Evolutionary conservation across 2,797 vertebrate genomes (phyloP), one percentile per base, ranked within the genome.

Genomic region (Sebastes goodei): DNA sequence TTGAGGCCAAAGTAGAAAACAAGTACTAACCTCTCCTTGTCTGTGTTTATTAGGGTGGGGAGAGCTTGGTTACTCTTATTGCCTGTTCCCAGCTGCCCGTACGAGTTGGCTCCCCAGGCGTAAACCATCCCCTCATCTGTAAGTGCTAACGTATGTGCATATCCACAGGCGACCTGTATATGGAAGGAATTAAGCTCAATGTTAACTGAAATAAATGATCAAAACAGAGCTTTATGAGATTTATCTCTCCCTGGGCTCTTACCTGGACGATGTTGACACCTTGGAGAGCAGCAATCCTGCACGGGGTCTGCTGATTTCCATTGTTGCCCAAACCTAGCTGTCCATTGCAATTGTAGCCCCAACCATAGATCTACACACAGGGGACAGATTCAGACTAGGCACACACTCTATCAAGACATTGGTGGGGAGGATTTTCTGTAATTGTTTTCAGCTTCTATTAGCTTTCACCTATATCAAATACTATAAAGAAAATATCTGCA

Each of bases 331-430:
- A 91, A 68, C 98, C 99, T 0, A 99, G 96, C 93, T 99, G 98
- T 4, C 98, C 98, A 0, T 99, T 99, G 75, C 98, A 99, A 76
- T 99, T 99, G 92, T 99, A 99, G 38, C 99, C 99, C 99, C 98
- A 99, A n/a, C 97, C 98, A 20, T 98, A 99, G 66, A 98, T 97
- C 98, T 99, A 64, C 38, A 85, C 76, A 83, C 42, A 88, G 7
- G 67, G 7, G 7, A 83, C 14, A 14, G 9, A 71, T 7, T 35
- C 21, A 56, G 29, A 69, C 2, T 1, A 23, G 12, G 30, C 8
- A 25, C n/a, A 78, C 42, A 35, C 4, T 52, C 2, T 29, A 25
- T 75, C 25, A 52, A 27, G 15, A 29, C 49, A n/a, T 5, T 56
- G 27, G 20, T 69, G 4, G 11, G 8, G 4, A 3, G 3, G 6